A percentile compares a stretch with the other conserved stretches of the same genome.
Conservation (phyloP, 1,140 invertebrate genomes). For the Rhagoletis pomonella region DNA sequence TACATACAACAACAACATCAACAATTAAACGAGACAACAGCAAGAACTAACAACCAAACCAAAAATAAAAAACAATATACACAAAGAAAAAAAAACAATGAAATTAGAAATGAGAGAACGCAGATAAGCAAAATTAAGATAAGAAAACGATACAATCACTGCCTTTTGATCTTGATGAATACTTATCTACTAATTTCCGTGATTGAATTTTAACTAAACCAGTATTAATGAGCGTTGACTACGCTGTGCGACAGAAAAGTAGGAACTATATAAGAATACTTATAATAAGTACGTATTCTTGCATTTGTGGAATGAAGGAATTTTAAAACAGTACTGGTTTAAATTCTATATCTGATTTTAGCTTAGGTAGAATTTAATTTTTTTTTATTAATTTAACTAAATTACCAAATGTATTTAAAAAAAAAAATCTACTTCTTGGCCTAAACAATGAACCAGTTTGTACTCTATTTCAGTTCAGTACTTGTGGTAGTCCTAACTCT, state of each 20-base stretch:
- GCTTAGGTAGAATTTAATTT: no score
- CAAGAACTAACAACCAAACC: constrained; percentile 36
- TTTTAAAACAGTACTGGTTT: no score
- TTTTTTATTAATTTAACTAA: no score
- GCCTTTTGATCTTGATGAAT: constrained; percentile 46
- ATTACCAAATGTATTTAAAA: neutral
- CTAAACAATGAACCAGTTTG: neutral
- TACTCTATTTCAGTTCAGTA: neutral
- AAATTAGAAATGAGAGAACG: neutral
- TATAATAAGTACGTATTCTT: no score
- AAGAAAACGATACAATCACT: constrained; percentile 58
- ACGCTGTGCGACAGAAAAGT: neutral
- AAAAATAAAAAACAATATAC: neutral
- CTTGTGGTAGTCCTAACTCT: neutral
- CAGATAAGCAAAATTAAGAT: constrained; percentile 33
- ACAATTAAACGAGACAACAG: constrained; percentile 18
- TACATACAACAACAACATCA: neutral
- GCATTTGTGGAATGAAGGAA: no score
- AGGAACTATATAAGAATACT: no score
- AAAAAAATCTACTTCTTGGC: neutral
- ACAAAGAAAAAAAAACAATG: constrained; percentile 29
- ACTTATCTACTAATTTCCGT: constrained; percentile 30
- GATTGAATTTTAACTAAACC: neutral
- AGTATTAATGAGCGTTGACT: neutral
- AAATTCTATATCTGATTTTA: no score